Conservation (phyloP, 2,888 invertebrate genomes). For the Pyrocoelia pectoralis region DNA sequence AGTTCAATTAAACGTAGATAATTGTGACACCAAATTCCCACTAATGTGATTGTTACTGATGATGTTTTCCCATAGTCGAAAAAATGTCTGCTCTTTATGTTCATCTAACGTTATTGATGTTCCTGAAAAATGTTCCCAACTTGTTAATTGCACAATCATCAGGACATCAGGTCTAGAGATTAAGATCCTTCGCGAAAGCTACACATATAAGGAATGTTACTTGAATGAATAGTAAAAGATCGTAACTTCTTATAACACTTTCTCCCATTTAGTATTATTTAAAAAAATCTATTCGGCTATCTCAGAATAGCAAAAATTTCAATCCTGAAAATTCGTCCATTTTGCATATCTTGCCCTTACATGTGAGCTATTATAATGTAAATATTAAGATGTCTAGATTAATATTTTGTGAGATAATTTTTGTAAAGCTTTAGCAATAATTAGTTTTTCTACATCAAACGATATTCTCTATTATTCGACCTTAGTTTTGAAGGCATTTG, state of each 20-base stretch:
- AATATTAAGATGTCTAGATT: conserved; percentile 36
- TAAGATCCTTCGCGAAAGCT: too few relatives aligned
- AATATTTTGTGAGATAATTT: conserved; percentile 30
- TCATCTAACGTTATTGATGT: neutral
- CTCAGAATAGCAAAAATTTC: conserved; percentile 5
- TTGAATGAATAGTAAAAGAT: too few relatives aligned
- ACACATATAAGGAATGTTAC: too few relatives aligned
- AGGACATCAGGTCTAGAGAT: too few relatives aligned
- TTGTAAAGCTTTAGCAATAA: conserved; percentile 35
- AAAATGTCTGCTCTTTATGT: neutral
- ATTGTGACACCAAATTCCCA: conserved; percentile 42
- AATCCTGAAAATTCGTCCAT: conserved; percentile 48
- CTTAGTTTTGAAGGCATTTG: neutral
- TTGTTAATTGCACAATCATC: too few relatives aligned
- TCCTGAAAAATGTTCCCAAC: neutral
- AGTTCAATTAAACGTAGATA: conserved; percentile 34
- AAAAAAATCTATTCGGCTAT: too few relatives aligned
- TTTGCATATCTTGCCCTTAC: conserved; percentile 49
- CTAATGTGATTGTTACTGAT: conserved; percentile 21
- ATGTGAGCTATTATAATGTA: conserved; percentile 42
- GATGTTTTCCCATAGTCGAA: neutral
- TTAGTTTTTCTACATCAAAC: conserved; percentile 29
- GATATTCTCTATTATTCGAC: neutral
- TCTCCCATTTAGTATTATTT: too few relatives aligned
- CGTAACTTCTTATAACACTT: too few relatives aligned